Conservation (phyloP, 2,888 invertebrate species). For the Ryuthela nishihirai region DNA sequence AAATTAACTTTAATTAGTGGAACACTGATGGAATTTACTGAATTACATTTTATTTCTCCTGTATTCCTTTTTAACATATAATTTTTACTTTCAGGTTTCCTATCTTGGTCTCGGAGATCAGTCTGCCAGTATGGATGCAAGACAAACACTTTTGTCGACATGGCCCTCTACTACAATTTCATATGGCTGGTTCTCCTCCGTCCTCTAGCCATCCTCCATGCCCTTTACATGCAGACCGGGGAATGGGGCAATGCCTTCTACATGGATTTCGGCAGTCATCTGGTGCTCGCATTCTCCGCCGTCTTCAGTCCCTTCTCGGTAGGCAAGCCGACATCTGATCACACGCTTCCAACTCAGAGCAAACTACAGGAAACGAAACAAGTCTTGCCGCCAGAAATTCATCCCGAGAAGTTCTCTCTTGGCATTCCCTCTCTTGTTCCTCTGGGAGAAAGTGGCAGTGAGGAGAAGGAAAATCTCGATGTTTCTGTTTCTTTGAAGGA, state of each 20-base stretch:
- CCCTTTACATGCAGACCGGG: slow-evolving; percentile 28
- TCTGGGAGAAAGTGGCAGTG: too few species aligned
- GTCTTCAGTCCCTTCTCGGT: slow-evolving; percentile 52
- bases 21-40: too few species aligned
- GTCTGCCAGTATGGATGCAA: slow-evolving; percentile 30
- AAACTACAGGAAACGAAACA: too few species aligned
- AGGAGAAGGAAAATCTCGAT: slow-evolving; percentile 1
- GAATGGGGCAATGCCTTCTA: slow-evolving; percentile 34
- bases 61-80: too few species aligned
- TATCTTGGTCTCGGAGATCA: slow-evolving; percentile 22
- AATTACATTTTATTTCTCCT: too few species aligned
- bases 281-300: slow-evolving; percentile 37
- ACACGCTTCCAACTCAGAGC: too few species aligned
- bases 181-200: slow-evolving; percentile 41
- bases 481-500: slow-evolving; percentile 21
- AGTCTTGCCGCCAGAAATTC: too few species aligned
- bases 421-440: too few species aligned
- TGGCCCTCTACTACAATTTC: slow-evolving; percentile 41
- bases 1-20: too few species aligned
- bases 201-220: slow-evolving; percentile 38
- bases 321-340: slow-evolving; percentile 12
- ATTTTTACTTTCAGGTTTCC: slow-evolving; percentile 19
- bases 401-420: too few species aligned
- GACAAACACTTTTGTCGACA: slow-evolving; percentile 33
- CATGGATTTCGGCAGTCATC: slow-evolving; percentile 41